phyloP scores from a whole-genome alignment of 2,113 vertebrate species.

The Passer domesticus region DNA sequence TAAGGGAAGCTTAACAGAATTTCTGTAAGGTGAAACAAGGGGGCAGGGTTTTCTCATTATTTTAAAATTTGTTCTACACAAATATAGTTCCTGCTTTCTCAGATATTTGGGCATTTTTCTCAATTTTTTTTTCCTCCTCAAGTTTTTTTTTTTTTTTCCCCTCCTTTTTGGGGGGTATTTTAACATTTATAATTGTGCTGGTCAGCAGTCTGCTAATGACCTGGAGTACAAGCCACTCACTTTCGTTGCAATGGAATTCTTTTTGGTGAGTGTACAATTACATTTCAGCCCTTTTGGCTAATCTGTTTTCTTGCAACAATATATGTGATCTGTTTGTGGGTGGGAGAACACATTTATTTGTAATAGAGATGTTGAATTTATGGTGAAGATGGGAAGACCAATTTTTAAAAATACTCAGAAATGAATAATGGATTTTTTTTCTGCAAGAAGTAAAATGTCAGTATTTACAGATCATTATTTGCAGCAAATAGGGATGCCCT shows the following conservation, averaged over 20 bases:
- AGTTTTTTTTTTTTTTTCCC: no score
- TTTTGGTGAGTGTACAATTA: neutral
- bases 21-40: neutral
- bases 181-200: neutral
- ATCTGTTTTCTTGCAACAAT: neutral
- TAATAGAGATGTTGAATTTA: neutral
- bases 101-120: neutral
- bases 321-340: neutral
- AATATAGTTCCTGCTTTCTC: neutral
- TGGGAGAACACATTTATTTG: neutral
- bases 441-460: neutral
- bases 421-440: neutral
- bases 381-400: neutral
- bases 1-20: neutral
- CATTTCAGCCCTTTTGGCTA: neutral
- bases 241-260: neutral
- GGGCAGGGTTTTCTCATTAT: neutral
- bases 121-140: fast-evolving
- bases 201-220: neutral
- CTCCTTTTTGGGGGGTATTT: fast-evolving
- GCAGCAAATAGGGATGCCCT: neutral
- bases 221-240: neutral
- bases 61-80: neutral
- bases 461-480: neutral
- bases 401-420: neutral